Evolutionary conservation across 2,113 vertebrate species (phyloP).

Genomic region (Cygnus atratus): DNA sequence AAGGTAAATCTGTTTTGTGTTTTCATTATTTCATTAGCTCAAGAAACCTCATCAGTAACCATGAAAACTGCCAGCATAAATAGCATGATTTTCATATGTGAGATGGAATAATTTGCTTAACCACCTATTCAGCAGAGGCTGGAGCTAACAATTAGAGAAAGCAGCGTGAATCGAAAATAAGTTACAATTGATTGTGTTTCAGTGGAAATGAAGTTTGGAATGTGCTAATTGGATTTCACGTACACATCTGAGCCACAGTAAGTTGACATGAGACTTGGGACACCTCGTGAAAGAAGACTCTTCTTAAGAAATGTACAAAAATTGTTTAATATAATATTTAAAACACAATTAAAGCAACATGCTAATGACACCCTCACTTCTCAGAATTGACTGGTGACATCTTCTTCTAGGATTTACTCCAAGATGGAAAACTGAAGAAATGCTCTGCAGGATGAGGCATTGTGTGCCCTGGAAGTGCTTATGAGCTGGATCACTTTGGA

Average conservation of each 20-base stretch:
- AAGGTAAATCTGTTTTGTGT: constrained; percentile 84
- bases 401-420: constrained; percentile 32
- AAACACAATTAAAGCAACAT: constrained; percentile 78
- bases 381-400: constrained; percentile 52
- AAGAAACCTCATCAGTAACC: constrained; percentile 82
- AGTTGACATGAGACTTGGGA: constrained; percentile 76
- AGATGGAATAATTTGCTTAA: constrained; percentile 82
- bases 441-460: not conserved
- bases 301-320: constrained; percentile 73
- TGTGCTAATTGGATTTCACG: constrained; percentile 82
- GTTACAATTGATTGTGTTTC: constrained; percentile 91
- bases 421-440: not conserved
- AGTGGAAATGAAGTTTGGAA: constrained; percentile 85
- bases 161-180: constrained; percentile 80
- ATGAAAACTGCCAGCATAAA: constrained; percentile 77
- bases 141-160: constrained; percentile 84
- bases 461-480: not conserved
- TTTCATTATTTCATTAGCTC: constrained; percentile 87
- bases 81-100: constrained; percentile 81
- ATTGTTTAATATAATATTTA: constrained; percentile 79
- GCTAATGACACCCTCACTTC: constrained; percentile 73
- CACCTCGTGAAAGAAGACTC: constrained; percentile 68
- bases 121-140: constrained; percentile 78
- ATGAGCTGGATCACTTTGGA: not conserved
- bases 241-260: constrained; percentile 74